Evolutionary conservation across 2,797 vertebrate genomes (phyloP), one percentile per base, ranked within the genome.

Genomic region (Hoplostethus mediterraneus): DNA sequence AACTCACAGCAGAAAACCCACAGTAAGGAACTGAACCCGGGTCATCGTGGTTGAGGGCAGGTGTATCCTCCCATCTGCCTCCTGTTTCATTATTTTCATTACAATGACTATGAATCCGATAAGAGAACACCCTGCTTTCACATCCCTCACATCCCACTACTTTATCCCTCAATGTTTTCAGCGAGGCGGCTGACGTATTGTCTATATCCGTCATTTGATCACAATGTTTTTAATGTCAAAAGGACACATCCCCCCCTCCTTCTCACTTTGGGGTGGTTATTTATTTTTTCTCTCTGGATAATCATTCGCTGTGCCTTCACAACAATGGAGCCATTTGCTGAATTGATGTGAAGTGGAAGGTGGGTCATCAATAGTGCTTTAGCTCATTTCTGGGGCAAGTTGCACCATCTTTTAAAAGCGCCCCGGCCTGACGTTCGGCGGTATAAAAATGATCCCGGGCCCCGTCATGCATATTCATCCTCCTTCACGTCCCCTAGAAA

Each of bases 331-430:
- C 64, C 64, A 56, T 67, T 67, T 57, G 64, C 52, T 48, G 64
- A 67, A 67, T 57, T 8, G 42, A 67, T 67, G 64, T 33, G 64
- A 17, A 47, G 30, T 45, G 73, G 73, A 58, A 65, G 71, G 28
- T 63, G 56, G 74, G 77, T 81, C 75, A 81, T 45, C 66, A 36
- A 71, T 68, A 45, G 25, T 47, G 63, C 51, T 55, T 77, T 60
- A 36, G 40, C 65, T 71, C 30, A 75, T 80, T 81, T 85, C 73
- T 73, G 44, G 72, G 67, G 40, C 60, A 77, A 65, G 60, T 33
- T 77, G 72, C 57, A 69, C 36, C 45, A 80, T 68, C 55, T 65
- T 55, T 67, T 49, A 31, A 40, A 78, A 48, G 21, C 42, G 21
- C 21, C 21, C 21, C 21, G 21, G 60, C 53, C n/a, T 36, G 55